A percentile compares a stretch with the other conserved stretches of the same genome.
These are phyloP conservation scores for Tethea ocularis DNA, from an alignment of 2,888 invertebrate genomes.

Conservation along the genomic window DNA sequence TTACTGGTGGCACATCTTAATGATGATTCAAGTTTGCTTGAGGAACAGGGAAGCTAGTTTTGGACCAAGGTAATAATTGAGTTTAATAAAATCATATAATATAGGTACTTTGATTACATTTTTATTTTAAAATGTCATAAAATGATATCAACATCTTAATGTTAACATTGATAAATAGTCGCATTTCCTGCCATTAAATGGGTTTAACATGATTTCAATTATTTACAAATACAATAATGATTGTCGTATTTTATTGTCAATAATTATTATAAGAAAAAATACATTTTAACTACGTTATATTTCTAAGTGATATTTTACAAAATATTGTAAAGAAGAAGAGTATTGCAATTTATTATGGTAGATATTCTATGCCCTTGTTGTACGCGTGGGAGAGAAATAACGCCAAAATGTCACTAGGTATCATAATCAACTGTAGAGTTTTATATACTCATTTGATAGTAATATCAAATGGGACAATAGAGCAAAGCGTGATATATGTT, in stretches of 20 bases:
- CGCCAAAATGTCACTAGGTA: not conserved
- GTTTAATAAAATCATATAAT: not conserved
- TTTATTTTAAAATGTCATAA: constrained; percentile 82
- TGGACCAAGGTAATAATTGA: not conserved
- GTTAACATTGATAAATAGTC: constrained; percentile 80
- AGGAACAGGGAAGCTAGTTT: too few relatives aligned
- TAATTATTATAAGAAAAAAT: constrained; percentile 24
- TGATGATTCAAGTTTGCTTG: too few relatives aligned
- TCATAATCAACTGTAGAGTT: not conserved
- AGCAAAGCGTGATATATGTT: not conserved
- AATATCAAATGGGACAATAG: not conserved
- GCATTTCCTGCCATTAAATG: constrained; percentile 57
- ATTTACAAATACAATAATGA: constrained; percentile 60
- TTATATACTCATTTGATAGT: not conserved
- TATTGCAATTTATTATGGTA: not conserved
- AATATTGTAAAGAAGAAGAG: not conserved
- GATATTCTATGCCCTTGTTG: not conserved
- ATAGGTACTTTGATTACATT: constrained; percentile 59
- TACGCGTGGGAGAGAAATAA: not conserved
- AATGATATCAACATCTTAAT: constrained; percentile 82
- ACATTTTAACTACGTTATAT: not conserved
- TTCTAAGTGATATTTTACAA: not conserved
- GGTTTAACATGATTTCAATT: constrained; percentile 61
- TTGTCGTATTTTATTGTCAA: constrained; percentile 73
- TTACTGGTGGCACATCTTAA: too few relatives aligned